phyloP scores from a whole-genome alignment of 2,888 invertebrate species.

The Drosophila suboccidentalis region DNA sequence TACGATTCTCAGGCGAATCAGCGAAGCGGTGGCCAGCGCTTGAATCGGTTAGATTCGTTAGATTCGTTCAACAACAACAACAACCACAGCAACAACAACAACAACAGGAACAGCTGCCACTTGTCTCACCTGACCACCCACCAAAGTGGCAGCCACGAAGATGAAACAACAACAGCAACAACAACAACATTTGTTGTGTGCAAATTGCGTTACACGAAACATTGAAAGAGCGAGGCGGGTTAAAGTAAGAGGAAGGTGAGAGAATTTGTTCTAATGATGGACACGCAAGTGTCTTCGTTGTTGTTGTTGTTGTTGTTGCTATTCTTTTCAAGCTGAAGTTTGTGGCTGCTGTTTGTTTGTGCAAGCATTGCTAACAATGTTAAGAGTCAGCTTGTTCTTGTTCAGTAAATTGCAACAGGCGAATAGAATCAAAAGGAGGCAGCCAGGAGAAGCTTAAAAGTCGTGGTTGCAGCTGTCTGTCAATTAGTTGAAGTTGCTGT shows the following conservation, averaged over 20 bases:
- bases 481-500: slow-evolving; percentile 71
- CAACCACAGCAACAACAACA: slow-evolving; percentile 13
- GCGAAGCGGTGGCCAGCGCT: slow-evolving; percentile 65
- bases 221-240: slow-evolving; percentile 1
- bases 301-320: slow-evolving; percentile 33
- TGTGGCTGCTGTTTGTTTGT: slow-evolving; percentile 22
- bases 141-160: slow-evolving; percentile 71
- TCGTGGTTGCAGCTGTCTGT: slow-evolving; percentile 68
- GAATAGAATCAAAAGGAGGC: slow-evolving; percentile 2
- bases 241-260: slow-evolving; percentile 58
- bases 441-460: slow-evolving; percentile 10
- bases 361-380: slow-evolving; percentile 47
- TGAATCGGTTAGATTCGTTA: slow-evolving; percentile 28
- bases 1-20: slow-evolving; percentile 82
- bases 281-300: slow-evolving; percentile 72
- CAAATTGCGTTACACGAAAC: slow-evolving; percentile 82
- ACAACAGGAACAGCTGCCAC: slow-evolving; percentile 60
- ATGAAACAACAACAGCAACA: slow-evolving; percentile 41
- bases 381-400: slow-evolving; percentile 70
- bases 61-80: neutral
- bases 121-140: slow-evolving; percentile 85
- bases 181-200: slow-evolving; percentile 72
- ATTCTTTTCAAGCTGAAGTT: slow-evolving; percentile 26
- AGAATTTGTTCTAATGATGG: slow-evolving; percentile 84
- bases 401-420: slow-evolving; percentile 66